Conservation (phyloP, 1,140 invertebrate genomes). For the Steinernema feltiae region DNA sequence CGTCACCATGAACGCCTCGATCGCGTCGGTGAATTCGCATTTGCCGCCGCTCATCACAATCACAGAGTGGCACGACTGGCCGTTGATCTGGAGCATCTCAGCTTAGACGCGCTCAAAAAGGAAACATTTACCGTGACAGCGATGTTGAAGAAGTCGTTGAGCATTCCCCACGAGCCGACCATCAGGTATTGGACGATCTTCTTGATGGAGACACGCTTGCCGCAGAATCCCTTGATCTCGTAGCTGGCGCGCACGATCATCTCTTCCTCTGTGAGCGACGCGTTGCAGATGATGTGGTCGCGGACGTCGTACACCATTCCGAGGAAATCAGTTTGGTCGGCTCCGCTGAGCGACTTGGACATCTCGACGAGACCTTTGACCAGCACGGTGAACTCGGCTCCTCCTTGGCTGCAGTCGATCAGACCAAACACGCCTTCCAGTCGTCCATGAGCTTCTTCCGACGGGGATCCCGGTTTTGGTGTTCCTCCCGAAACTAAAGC, state of each 20-base stretch:
- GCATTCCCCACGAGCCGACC: not conserved
- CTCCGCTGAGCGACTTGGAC: not conserved
- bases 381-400: not conserved
- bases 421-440: not conserved
- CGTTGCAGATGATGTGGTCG: not conserved
- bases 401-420: not conserved
- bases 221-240: not conserved
- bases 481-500: not conserved
- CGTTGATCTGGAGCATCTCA: not conserved
- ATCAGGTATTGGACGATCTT: slow-evolving; percentile 3
- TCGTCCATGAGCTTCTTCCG: not conserved
- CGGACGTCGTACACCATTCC: not conserved
- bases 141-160: slow-evolving; percentile 1
- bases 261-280: not conserved
- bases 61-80: no score
- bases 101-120: not conserved
- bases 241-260: not conserved
- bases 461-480: not conserved
- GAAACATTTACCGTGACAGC: not conserved
- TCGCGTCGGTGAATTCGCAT: no score
- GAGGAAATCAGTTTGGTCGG: not conserved
- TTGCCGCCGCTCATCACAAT: no score
- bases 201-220: not conserved
- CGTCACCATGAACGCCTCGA: no score
- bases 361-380: not conserved